phyloP scores from a whole-genome alignment of 1,140 invertebrate genomes.

The Melitaea cinxia region DNA sequence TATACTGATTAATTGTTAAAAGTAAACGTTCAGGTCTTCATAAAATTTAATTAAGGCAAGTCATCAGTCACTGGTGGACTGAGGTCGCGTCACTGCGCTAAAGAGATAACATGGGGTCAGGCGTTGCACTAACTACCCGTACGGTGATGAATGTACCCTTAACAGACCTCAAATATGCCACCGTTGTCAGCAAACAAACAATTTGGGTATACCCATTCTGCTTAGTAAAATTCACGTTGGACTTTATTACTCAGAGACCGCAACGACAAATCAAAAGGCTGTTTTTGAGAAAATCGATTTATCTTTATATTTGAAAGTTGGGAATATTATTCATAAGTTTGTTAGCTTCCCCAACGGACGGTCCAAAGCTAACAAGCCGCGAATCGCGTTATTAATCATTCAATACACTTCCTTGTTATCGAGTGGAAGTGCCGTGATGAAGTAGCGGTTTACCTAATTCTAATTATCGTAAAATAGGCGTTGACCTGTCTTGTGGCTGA shows the following conservation, averaged over 20 bases:
- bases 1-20: background rate
- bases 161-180: conserved; percentile 76
- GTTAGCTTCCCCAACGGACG: conserved; percentile 57
- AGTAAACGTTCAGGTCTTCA: conserved; percentile 41
- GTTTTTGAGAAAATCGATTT: conserved; percentile 61
- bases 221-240: conserved; percentile 47
- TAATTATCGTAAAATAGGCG: conserved; percentile 69
- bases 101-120: conserved; percentile 78
- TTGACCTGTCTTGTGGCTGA: conserved; percentile 51
- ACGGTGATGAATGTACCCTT: conserved; percentile 72
- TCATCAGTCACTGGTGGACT: conserved; percentile 76
- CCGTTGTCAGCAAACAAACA: conserved; percentile 63
- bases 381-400: conserved; percentile 73
- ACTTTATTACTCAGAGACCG: conserved; percentile 16
- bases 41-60: conserved; percentile 78
- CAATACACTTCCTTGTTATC: conserved; percentile 65
- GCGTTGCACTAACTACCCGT: conserved; percentile 65
- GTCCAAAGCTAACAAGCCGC: conserved; percentile 69
- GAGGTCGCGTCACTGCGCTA: conserved; percentile 67
- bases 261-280: conserved; percentile 38
- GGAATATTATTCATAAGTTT: conserved; percentile 76
- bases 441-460: conserved; percentile 70
- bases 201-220: conserved; percentile 69
- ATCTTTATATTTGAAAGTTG: conserved; percentile 53
- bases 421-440: conserved; percentile 66